Conservation (phyloP, 2,113 vertebrate genomes). For the Dipodomys stephensi region DNA sequence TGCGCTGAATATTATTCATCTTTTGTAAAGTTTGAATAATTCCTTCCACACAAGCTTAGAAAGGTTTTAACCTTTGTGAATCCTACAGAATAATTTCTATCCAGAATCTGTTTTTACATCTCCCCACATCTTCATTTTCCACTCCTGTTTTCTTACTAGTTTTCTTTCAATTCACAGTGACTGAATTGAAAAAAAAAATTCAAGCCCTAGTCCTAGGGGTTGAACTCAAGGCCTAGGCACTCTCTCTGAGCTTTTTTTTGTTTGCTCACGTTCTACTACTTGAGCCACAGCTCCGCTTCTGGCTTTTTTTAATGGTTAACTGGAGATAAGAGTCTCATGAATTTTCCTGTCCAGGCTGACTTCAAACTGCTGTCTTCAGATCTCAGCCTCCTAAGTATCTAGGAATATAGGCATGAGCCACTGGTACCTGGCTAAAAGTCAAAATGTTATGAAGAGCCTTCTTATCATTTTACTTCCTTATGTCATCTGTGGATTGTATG, state of each 20-base stretch:
- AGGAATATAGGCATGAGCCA: no score
- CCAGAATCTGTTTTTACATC: background rate
- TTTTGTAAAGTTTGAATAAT: constrained; percentile 1
- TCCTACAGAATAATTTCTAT: background rate
- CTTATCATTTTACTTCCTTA: background rate
- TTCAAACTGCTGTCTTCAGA: no score
- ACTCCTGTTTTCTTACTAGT: background rate
- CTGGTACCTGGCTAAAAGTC: background rate
- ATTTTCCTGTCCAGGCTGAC: no score
- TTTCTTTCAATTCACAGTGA: background rate
- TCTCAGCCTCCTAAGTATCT: no score
- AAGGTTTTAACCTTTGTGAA: background rate
- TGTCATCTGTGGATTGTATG: background rate
- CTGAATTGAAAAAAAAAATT: background rate
- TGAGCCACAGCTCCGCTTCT: no score
- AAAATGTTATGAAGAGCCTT: background rate
- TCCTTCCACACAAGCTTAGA: background rate
- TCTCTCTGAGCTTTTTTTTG: no score
- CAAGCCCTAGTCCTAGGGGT: no score
- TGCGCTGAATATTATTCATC: background rate
- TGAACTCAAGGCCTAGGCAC: no score
- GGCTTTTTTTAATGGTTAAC: no score
- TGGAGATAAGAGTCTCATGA: no score
- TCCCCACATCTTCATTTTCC: background rate
- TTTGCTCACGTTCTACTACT: no score